A percentile compares a stretch with the other conserved stretches of the same genome.
Evolutionary conservation across 2,113 vertebrate genomes (phyloP).

Genomic region (Leiothrix lutea): DNA sequence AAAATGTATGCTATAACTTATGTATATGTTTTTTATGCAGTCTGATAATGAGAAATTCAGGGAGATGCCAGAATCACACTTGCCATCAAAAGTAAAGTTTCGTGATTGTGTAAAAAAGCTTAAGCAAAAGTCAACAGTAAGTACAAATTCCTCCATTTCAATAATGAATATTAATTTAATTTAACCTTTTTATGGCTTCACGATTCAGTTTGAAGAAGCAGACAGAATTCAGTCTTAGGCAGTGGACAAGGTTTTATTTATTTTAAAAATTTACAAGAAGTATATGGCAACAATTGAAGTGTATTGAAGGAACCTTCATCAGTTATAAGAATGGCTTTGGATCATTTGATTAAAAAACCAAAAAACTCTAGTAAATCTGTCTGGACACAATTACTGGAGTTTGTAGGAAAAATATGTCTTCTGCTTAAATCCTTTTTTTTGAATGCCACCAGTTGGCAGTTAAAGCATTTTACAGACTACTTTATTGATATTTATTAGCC

Average conservation of each 20-base stretch:
- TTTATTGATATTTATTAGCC: not conserved
- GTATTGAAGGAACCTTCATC: not conserved
- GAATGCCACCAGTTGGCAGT: not conserved
- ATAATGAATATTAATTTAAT: not conserved
- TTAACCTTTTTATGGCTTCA: not conserved
- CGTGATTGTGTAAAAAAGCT: conserved; percentile 56
- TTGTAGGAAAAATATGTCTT: not conserved
- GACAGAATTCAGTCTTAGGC: not conserved
- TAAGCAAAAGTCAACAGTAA: conserved; percentile 69
- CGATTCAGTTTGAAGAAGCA: not conserved
- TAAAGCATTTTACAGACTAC: not conserved
- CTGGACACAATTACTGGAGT: not conserved
- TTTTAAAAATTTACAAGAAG: not conserved
- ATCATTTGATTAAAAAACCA: not conserved
- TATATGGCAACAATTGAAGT: not conserved
- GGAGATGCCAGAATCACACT: conserved; percentile 2
- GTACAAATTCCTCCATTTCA: not conserved
- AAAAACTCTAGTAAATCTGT: not conserved
- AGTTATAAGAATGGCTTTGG: not conserved
- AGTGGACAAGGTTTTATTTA: not conserved
- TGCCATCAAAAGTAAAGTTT: conserved; percentile 68
- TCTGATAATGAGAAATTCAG: not conserved
- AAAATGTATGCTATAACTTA: not conserved
- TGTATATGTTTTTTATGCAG: conserved; percentile 27
- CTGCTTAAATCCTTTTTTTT: not conserved